Evolutionary conservation across 2,888 invertebrate genomes (phyloP), one percentile per base, ranked within the genome.

Genomic region (Macropis europaea): DNA sequence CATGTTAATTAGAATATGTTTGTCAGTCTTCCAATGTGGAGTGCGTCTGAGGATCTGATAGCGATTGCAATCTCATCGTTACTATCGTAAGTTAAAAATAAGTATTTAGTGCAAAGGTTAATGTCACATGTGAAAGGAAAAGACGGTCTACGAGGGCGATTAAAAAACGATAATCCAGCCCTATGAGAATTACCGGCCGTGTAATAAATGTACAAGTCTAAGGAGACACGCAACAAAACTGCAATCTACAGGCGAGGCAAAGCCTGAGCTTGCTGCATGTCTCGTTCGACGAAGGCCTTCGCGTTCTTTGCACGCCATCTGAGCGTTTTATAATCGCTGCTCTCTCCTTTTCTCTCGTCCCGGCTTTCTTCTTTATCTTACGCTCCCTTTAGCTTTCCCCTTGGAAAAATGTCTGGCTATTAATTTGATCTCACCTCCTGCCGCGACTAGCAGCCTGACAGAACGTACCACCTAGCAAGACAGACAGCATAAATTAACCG

Each of bases 191-290:
- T 84, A 80, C 79, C 72, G 78, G 77, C 60, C 74, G 66, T 70
- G 78, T 85, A 84, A 86, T 84, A 83, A 87, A 87, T 84, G 84
- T 82, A 82, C 84, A 82, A 79, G 78, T 77, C 77, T 73, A 52
- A 69, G 79, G 79, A 83, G 83, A 85, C 88, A 87, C 82, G 88
- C 87, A 87, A 88, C 81, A 83, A 83, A 82, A 82, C 79, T 85
- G 80, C 76, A 84, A 83, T 82, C 79, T 77, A 68, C 69, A 63
- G 68, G 79, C 76, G 48, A 60, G 64, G 77, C 64, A 66, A n/a
- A 85, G 83, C 79, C 68, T 80, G 77, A 84, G 83, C 80, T 83
- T 82, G 77, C 81, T 73, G 47, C 79, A 77, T 76, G 82, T 79
- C 76, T 82, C 73, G 73, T 81, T 79, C 76, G 76, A 77, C 76